Evolutionary conservation across 2,797 vertebrate species (phyloP).

Genomic region (Arctocebus calabarensis): DNA sequence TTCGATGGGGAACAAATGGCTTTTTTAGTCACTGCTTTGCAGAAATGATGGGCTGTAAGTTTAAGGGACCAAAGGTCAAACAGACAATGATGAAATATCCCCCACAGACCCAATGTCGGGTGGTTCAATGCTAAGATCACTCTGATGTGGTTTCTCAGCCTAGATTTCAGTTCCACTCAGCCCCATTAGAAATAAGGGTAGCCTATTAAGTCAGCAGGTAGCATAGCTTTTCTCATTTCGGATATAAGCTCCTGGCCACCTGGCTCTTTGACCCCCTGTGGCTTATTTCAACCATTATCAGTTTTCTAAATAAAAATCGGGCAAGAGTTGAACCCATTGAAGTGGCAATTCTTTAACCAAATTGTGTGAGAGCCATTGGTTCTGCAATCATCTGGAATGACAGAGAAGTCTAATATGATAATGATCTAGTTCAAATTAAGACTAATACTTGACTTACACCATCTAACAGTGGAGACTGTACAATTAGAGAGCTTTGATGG

Average conservation of each 20-base stretch:
- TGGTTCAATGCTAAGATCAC: constrained; percentile 68
- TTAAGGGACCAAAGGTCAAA: constrained; percentile 79
- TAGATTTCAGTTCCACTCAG: constrained; percentile 74
- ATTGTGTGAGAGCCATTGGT: constrained; percentile 38
- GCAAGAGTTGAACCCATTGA: constrained; percentile 73
- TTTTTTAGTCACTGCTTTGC: constrained; percentile 78
- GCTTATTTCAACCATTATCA: constrained; percentile 81
- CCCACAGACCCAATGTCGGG: constrained; percentile 82
- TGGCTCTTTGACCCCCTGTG: constrained; percentile 79
- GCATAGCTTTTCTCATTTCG: constrained; percentile 70
- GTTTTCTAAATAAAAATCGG: constrained; percentile 83
- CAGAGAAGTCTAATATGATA: constrained; percentile 51
- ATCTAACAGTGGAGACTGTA: constrained; percentile 35
- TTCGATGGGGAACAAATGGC: constrained; percentile 66
- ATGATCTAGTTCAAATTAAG: constrained; percentile 55
- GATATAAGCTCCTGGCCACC: constrained; percentile 72
- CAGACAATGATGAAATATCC: constrained; percentile 76
- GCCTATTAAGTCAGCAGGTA: constrained; percentile 79
- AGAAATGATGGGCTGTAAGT: constrained; percentile 80
- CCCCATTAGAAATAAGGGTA: constrained; percentile 74
- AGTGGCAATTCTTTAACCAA: constrained; percentile 76
- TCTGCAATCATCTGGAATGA: constrained; percentile 45
- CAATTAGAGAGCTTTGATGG: constrained; percentile 34
- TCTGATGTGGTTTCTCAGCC: constrained; percentile 77
- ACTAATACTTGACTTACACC: constrained; percentile 34